Base-by-base conservation (phyloP, 2,888 invertebrate species). In the Cenopis cana region DNA sequence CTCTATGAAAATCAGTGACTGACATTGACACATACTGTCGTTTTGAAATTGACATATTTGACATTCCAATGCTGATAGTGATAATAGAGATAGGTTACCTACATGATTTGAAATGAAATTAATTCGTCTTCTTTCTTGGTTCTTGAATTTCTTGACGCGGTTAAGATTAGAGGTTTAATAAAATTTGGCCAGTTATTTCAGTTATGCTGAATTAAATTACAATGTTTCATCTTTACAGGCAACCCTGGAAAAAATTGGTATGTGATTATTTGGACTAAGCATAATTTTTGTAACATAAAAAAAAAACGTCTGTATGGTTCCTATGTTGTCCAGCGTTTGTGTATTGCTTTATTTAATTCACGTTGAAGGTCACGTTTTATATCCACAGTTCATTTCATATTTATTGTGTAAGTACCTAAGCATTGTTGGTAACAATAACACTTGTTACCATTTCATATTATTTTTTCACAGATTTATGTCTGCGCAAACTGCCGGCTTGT, bases 401-500 rank as follows among this genome's bases (percentile, higher is more conserved):
- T n/a, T n/a, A n/a, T n/a, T n/a, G n/a, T n/a, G n/a, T 3, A 38
- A 5, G 29, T 29, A 29, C 5, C 5, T 52, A 52, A n/a, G 18
- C 18, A 18, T 11, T 49, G 17, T 49, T 5, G 17, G 5, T 49
- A 17, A 50, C 12, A 12, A 54, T 2, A 24, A 54, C 12, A 4
- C 14, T 36, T 6, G 6, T 33, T 20, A 41, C 14, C 6, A n/a
- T n/a, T n/a, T 46, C n/a, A 46, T 46, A 46, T 12, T 57, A 11
- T 76, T 55, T 71, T 49, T 69, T 85, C 85, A 69, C 78, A 86
- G 86, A 76, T 72, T 33, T 55, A 74, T 6, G 50, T 75, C 3
- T 77, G 75, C 54, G 49, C 69, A 6, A 70, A 56, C 29, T 78
- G 77, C 70, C 77, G 79, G 24, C 55, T 73, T 10, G 49, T 76